A percentile compares a stretch with the other conserved stretches of the same genome.
These are phyloP conservation scores for Aurelia sp. DNA, from an alignment of 30 jellyfish, hydroid and myxozoan species.

Conservation along the genomic window DNA sequence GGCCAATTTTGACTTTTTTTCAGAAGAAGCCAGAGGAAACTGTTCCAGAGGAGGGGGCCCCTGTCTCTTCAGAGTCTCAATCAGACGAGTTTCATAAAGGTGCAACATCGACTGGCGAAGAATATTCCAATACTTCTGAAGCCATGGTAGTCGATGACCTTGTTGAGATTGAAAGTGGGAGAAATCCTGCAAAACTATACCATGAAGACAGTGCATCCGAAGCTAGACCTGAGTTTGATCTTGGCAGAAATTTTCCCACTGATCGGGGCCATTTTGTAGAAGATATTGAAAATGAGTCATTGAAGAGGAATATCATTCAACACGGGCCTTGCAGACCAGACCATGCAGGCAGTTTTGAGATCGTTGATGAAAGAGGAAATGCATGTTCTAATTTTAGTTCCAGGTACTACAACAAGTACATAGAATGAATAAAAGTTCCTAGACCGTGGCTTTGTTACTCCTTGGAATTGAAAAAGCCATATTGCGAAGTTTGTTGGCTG, in stretches of 20 bases:
- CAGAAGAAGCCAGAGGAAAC: not conserved
- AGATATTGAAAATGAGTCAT: not conserved
- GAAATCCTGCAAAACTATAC: not conserved
- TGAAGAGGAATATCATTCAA: slow-evolving; percentile 11
- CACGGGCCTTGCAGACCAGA: slow-evolving; percentile 57
- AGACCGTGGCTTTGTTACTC: slow-evolving; percentile 44
- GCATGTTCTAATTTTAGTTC: not conserved
- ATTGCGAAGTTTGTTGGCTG: slow-evolving; percentile 59
- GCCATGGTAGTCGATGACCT: slow-evolving; percentile 2
- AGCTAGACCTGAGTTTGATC: not conserved
- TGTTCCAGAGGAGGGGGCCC: not conserved
- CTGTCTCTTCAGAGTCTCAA: not conserved
- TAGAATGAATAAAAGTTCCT: too few relatives aligned
- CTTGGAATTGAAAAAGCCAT: slow-evolving; percentile 13
- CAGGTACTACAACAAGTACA: too few relatives aligned
- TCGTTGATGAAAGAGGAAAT: not conserved
- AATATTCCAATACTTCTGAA: not conserved
- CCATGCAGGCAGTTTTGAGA: not conserved
- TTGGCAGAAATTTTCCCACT: not conserved
- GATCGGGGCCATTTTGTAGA: not conserved
- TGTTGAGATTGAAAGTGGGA: not conserved
- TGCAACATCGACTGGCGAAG: not conserved
- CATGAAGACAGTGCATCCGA: not conserved
- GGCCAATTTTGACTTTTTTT: not conserved
- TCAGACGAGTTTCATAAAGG: not conserved